These are phyloP conservation scores for Rachycentron canadum DNA, from an alignment of 2,797 vertebrate species.

Conservation along the genomic window DNA sequence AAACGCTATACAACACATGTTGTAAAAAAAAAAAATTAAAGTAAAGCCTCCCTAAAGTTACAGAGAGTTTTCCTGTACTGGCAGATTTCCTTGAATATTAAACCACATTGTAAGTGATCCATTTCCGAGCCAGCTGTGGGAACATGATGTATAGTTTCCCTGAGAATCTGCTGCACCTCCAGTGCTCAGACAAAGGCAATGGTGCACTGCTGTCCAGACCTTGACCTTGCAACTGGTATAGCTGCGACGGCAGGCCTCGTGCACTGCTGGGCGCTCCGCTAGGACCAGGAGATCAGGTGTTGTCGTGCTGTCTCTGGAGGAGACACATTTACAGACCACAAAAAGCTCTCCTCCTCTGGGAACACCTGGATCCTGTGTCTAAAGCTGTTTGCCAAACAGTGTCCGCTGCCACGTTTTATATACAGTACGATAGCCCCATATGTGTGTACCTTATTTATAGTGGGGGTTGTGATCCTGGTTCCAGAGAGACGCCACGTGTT, in stretches of 20 bases:
- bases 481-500: slow-evolving; percentile 59
- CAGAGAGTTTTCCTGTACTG: slow-evolving; percentile 40
- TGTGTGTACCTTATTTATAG: slow-evolving; percentile 49
- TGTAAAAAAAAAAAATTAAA: slow-evolving; percentile 13
- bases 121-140: slow-evolving; percentile 62
- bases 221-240: slow-evolving; percentile 67
- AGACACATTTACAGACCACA: slow-evolving; percentile 62
- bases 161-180: slow-evolving; percentile 60
- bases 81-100: slow-evolving; percentile 62
- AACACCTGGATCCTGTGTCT: slow-evolving; percentile 42
- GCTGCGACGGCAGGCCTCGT: slow-evolving; percentile 45
- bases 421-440: background rate
- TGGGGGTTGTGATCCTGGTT: slow-evolving; percentile 36
- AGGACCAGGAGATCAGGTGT: slow-evolving; percentile 68
- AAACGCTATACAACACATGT: slow-evolving; percentile 24
- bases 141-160: slow-evolving; percentile 53
- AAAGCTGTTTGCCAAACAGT: slow-evolving; percentile 59
- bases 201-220: slow-evolving; percentile 71
- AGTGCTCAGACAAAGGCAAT: slow-evolving; percentile 49
- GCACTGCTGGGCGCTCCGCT: slow-evolving; percentile 38
- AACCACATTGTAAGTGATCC: slow-evolving; percentile 62
- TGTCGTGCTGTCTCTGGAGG: slow-evolving; percentile 65
- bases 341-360: slow-evolving; percentile 57
- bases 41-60: slow-evolving; percentile 56
- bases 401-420: slow-evolving; percentile 14